These are phyloP conservation scores for Diaprepes abbreviatus DNA, from an alignment of 2,888 invertebrate species.

Conservation along the genomic window DNA sequence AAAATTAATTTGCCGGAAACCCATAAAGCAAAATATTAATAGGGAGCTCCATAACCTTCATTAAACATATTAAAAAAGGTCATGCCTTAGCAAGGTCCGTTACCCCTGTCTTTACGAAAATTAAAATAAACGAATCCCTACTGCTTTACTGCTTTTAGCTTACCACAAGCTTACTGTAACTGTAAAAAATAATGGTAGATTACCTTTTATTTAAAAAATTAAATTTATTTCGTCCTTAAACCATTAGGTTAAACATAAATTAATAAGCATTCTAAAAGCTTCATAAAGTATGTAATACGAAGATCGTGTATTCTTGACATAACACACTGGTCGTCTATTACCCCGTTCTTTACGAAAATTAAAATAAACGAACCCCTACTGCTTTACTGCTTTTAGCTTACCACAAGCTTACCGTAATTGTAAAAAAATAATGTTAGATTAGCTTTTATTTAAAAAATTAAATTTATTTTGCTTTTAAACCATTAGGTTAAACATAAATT, in stretches of 20 bases:
- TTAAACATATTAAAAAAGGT: not conserved
- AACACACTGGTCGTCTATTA: not conserved
- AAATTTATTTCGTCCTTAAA: not conserved
- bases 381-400: not conserved
- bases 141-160: not conserved
- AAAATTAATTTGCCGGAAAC: too few relatives aligned
- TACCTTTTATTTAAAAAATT: too few relatives aligned
- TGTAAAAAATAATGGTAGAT: too few relatives aligned
- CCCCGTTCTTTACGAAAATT: not conserved
- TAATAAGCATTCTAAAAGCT: too few relatives aligned
- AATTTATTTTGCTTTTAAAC: not conserved
- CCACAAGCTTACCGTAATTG: too few relatives aligned
- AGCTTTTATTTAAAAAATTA: too few relatives aligned
- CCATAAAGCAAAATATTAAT: not conserved
- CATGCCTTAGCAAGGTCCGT: not conserved
- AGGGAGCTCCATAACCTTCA: not conserved
- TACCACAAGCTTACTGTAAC: too few relatives aligned
- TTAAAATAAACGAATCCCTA: not conserved
- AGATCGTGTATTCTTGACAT: not conserved
- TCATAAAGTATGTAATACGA: not conserved
- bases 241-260: not conserved
- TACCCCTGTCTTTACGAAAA: not conserved
- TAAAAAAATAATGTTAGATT: too few relatives aligned
- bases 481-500: not conserved
- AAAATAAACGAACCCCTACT: not conserved